phyloP scores from a whole-genome alignment of 2,113 vertebrate genomes.

The Bos taurus region DNA sequence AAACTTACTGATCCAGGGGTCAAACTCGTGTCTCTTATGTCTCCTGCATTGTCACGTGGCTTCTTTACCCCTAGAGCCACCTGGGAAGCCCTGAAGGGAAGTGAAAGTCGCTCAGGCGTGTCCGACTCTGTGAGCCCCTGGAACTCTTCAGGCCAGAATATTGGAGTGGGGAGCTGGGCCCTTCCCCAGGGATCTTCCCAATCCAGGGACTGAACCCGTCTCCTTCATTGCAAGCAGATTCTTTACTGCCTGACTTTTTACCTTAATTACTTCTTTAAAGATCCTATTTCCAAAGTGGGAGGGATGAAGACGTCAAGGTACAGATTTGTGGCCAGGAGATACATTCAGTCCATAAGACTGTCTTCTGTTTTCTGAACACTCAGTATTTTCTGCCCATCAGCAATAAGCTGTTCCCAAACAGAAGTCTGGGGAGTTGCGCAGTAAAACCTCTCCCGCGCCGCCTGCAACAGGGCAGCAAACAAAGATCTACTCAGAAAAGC shows the following conservation, averaged over 20 bases:
- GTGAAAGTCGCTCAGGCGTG: fast-evolving
- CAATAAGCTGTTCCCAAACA: neutral
- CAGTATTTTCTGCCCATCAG: neutral
- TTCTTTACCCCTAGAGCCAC: fast-evolving
- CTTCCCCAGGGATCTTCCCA: neutral
- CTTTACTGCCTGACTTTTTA: neutral
- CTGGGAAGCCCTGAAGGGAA: neutral
- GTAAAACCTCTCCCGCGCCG: fast-evolving
- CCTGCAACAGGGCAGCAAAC: neutral
- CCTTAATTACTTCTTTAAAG: too few species aligned
- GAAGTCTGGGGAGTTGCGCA: neutral
- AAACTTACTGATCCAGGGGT: neutral
- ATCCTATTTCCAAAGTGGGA: fast-evolving
- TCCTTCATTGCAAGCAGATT: neutral
- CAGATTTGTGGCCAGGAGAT: fast-evolving
- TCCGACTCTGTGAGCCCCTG: neutral
- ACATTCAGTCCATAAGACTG: fast-evolving
- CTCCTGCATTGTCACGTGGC: neutral
- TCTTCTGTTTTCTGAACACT: neutral
- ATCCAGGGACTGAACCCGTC: neutral
- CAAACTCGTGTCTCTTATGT: fast-evolving
- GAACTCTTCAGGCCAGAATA: neutral
- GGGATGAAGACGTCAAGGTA: fast-evolving
- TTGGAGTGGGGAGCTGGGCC: neutral
- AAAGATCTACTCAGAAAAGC: neutral